phyloP scores from a whole-genome alignment of 1,140 invertebrate genomes.

The Dendrolimus kikuchii region DNA sequence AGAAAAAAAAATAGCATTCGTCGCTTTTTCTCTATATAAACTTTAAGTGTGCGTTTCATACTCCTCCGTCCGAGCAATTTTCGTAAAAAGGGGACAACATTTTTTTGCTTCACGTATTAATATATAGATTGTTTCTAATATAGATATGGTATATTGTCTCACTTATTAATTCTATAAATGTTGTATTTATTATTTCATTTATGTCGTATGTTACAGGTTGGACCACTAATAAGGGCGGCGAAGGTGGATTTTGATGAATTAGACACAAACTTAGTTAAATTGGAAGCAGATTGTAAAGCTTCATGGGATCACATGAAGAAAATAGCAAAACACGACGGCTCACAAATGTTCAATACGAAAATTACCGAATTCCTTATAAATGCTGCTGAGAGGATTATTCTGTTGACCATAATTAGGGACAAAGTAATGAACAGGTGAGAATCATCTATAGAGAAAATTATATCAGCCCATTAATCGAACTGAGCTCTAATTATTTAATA shows the following conservation, averaged over 20 bases:
- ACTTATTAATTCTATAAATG: no score
- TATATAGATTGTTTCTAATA: no score
- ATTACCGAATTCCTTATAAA: slow-evolving; percentile 97
- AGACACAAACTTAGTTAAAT: slow-evolving; percentile 86
- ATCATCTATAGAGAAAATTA: neutral
- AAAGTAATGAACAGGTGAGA: slow-evolving; percentile 89
- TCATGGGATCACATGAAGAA: slow-evolving; percentile 98
- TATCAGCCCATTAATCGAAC: neutral
- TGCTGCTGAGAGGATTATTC: slow-evolving; percentile 97
- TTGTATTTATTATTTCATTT: neutral
- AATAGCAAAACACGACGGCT: slow-evolving; percentile 96
- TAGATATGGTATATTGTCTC: no score
- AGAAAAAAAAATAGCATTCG: no score
- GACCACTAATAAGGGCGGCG: slow-evolving; percentile 93
- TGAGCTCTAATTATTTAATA: no score
- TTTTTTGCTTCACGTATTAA: no score
- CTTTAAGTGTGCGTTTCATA: no score
- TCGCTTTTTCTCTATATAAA: no score
- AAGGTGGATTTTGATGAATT: slow-evolving; percentile 94
- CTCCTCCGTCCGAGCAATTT: no score
- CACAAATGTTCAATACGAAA: slow-evolving; percentile 90
- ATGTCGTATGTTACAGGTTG: slow-evolving; percentile 76
- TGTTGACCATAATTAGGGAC: slow-evolving; percentile 91
- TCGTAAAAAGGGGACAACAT: no score
- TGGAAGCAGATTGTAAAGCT: slow-evolving; percentile 96